Evolutionary conservation across 2,888 invertebrate genomes (phyloP).

Genomic region (Rotaria macrura): DNA sequence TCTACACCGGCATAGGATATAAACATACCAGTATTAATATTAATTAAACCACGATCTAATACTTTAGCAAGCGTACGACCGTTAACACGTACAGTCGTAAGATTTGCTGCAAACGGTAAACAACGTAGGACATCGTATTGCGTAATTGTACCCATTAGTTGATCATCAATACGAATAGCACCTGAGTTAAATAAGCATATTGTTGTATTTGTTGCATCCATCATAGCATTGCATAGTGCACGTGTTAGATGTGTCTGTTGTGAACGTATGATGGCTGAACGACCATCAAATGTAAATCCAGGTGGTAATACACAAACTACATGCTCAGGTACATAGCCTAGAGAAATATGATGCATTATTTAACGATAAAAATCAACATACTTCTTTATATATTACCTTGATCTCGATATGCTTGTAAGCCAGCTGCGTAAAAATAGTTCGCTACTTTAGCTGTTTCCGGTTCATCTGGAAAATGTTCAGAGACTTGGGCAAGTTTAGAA

Average conservation of each 20-base stretch:
- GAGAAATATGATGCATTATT: background rate
- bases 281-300: background rate
- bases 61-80: background rate
- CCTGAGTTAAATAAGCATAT: background rate
- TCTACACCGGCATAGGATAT: background rate
- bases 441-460: background rate
- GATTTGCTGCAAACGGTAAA: background rate
- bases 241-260: slow-evolving; percentile 11
- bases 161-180: background rate
- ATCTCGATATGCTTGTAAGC: background rate
- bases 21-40: background rate
- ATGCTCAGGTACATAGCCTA: background rate
- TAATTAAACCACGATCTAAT: background rate
- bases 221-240: background rate
- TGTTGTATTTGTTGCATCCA: background rate
- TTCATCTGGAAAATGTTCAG: background rate
- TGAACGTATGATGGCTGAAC: slow-evolving; percentile 1
- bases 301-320: background rate
- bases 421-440: background rate
- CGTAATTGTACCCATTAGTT: background rate
- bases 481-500: background rate
- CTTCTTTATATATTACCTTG: background rate
- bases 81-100: background rate
- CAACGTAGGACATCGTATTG: slow-evolving; percentile 19
- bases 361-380: background rate